phyloP scores from a whole-genome alignment of 2,113 vertebrate genomes.

The Cricetomys ansorgei region DNA sequence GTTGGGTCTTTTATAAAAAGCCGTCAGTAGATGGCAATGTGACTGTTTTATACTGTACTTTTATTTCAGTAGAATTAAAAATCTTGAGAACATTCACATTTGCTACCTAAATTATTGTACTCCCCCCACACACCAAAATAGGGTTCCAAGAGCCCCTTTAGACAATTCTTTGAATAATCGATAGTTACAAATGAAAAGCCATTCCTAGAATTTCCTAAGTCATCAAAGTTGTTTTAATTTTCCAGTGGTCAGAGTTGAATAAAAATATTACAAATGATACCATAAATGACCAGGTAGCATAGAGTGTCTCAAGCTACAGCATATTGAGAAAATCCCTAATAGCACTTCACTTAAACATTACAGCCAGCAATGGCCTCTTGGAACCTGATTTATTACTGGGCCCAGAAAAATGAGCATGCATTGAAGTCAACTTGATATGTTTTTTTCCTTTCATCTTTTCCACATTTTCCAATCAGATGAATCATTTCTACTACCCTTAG shows the following conservation, averaged over 20 bases:
- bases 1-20: constrained; percentile 77
- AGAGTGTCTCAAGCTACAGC: constrained; percentile 58
- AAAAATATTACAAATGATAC: constrained; percentile 78
- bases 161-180: constrained; percentile 89
- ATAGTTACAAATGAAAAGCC: constrained; percentile 88
- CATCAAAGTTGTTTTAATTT: constrained; percentile 87
- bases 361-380: constrained; percentile 47
- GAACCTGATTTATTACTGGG: constrained; percentile 66
- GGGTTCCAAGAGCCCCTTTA: constrained; percentile 82
- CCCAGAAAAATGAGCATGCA: constrained; percentile 67
- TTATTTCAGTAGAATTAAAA: constrained; percentile 71
- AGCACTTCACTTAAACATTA: constrained; percentile 61
- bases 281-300: constrained; percentile 77
- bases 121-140: constrained; percentile 67
- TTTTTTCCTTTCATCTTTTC: not conserved
- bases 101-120: constrained; percentile 84
- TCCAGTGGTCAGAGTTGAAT: constrained; percentile 80
- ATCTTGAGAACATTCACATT: constrained; percentile 81
- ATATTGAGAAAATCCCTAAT: constrained; percentile 68
- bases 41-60: constrained; percentile 83
- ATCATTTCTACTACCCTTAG: not conserved
- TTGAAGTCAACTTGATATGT: not conserved
- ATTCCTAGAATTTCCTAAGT: constrained; percentile 85
- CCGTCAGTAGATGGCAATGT: constrained; percentile 91
- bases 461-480: not conserved